Conservation (phyloP, 1,140 invertebrate genomes). For the Gyrodactylus salaris region DNA sequence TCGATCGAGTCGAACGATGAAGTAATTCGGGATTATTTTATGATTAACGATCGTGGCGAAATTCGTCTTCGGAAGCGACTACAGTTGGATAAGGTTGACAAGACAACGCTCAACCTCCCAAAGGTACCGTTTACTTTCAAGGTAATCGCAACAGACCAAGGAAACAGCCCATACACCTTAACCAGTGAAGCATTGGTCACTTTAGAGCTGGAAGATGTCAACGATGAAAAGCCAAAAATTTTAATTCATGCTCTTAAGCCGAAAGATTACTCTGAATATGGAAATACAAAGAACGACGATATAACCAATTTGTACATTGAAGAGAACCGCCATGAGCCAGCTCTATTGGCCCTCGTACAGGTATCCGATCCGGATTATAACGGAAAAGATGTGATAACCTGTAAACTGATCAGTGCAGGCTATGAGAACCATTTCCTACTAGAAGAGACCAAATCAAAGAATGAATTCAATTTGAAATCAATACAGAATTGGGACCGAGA, state of each 20-base stretch:
- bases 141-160: not conserved
- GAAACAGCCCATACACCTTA: not conserved
- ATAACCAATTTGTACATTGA: not conserved
- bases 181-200: not conserved
- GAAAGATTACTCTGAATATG: not conserved
- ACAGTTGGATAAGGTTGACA: not conserved
- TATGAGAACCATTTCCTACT: not conserved
- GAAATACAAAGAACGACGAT: not conserved
- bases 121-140: not conserved
- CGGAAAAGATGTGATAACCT: not conserved
- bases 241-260: not conserved
- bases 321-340: not conserved
- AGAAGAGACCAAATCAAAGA: not conserved
- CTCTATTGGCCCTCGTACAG: not conserved
- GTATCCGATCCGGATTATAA: not conserved
- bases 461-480: not conserved
- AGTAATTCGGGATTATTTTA: not conserved
- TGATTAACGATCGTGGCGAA: not conserved
- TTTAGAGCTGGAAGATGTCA: not conserved
- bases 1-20: not conserved
- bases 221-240: not conserved
- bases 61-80: not conserved
- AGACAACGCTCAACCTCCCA: not conserved
- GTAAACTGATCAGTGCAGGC: not conserved
- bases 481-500: not conserved